A percentile compares a stretch with the other conserved stretches of the same genome.
Conservation (phyloP, 1,140 invertebrate species). For the Probaryconus sp. region DNA sequence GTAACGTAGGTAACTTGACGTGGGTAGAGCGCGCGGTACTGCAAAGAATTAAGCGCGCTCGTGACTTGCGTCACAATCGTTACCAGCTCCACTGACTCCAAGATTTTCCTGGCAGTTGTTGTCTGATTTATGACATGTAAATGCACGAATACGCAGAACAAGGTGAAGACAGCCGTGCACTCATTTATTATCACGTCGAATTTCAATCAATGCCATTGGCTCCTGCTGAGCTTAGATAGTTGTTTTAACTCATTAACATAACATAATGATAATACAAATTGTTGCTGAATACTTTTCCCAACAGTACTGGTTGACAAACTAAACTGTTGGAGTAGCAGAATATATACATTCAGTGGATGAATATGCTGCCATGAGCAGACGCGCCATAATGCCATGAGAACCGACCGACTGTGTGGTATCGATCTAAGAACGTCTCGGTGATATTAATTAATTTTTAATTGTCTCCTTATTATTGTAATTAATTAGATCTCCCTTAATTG, state of each 20-base stretch:
- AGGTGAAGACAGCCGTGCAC: constrained; percentile 8
- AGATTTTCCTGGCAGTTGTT: constrained; percentile 11
- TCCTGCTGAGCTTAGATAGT: too few relatives aligned
- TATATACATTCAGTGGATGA: constrained; percentile 6
- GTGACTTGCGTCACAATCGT: constrained; percentile 38
- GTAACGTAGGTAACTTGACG: constrained; percentile 42
- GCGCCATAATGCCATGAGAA: constrained; percentile 7
- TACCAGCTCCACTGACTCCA: constrained; percentile 22
- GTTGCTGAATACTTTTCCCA: too few relatives aligned
- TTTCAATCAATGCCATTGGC: too few relatives aligned
- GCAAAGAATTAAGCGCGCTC: constrained; percentile 37
- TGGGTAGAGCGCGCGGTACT: constrained; percentile 26
- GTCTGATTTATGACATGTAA: constrained; percentile 21
- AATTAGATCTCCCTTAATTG: too few relatives aligned
- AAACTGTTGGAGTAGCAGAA: constrained; percentile 4
- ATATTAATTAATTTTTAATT: neutral
- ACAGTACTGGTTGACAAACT: too few relatives aligned
- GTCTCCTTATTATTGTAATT: neutral
- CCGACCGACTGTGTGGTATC: neutral
- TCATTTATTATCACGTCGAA: neutral
- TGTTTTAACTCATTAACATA: too few relatives aligned
- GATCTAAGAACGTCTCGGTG: constrained; percentile 4
- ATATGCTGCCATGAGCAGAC: constrained; percentile 13
- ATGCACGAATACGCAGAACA: constrained; percentile 6
- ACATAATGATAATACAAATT: too few relatives aligned